Conservation (phyloP, 2,113 vertebrate genomes). For the Sus scrofa region DNA sequence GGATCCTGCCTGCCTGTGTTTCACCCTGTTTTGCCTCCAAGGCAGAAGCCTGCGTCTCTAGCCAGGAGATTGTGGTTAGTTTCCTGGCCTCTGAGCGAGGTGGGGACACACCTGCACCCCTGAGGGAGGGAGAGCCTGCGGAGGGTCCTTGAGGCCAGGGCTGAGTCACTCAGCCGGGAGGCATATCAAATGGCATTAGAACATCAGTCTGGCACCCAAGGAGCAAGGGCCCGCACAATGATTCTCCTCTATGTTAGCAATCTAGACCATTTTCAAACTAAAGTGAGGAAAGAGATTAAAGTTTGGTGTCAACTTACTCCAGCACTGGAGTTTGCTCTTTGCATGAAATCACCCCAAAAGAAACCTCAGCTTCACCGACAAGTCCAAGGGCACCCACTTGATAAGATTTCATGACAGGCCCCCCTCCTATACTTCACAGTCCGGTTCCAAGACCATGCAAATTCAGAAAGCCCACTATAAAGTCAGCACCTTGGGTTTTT, state of each 20-base stretch:
- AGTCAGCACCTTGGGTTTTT: neutral
- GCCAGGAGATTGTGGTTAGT: slow-evolving; percentile 82
- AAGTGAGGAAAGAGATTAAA: slow-evolving; percentile 40
- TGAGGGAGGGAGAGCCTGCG: slow-evolving; percentile 76
- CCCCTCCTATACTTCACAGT: neutral
- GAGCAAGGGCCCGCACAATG: slow-evolving; percentile 56
- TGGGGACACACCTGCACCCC: slow-evolving; percentile 80
- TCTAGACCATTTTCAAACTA: slow-evolving; percentile 26
- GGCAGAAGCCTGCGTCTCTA: slow-evolving; percentile 72
- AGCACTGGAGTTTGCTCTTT: neutral
- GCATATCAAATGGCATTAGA: slow-evolving; percentile 57
- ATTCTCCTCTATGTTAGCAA: slow-evolving; percentile 26
- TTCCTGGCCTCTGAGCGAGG: slow-evolving; percentile 82
- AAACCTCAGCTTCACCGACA: neutral
- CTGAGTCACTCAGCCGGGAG: slow-evolving; percentile 75
- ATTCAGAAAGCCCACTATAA: neutral
- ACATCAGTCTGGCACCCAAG: slow-evolving; percentile 67
- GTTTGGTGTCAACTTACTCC: neutral
- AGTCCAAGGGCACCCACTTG: neutral
- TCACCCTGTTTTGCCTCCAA: slow-evolving; percentile 78
- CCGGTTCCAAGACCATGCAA: neutral
- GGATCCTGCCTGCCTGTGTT: slow-evolving; percentile 70
- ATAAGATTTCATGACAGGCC: neutral
- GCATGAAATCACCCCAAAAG: neutral
- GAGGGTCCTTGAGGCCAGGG: slow-evolving; percentile 62